Evolutionary conservation across 2,113 vertebrate genomes (phyloP), one percentile per base, ranked within the genome.

Genomic region (Todiramphus chloris): DNA sequence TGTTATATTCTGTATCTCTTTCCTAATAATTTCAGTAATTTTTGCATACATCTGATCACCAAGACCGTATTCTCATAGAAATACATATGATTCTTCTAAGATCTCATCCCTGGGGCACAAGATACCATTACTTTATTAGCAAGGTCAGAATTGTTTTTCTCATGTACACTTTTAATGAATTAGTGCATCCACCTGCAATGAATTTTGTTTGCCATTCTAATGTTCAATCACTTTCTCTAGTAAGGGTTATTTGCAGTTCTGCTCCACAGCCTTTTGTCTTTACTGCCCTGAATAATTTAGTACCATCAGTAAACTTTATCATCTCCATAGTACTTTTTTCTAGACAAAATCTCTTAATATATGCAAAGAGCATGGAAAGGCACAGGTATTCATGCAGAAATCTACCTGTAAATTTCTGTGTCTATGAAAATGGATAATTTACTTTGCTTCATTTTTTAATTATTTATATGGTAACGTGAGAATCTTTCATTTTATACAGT

Each of bases 171-270:
- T 33, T 80, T 90, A 89, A 94, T 81, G 68, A 96, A 70, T 83
- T 83, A 78, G n/a, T 92, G 37, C 76, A 90, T 87, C 43, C 89
- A 84, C 39, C 89, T 90, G 80, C 89, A 93, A 35, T 43, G 37
- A 83, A 59, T 92, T 94, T 95, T 90, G 27, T 89, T 89, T 95
- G 89, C 68, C 68, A 81, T 93, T 94, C 78, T 84, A 83, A 87
- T 75, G 83, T 89, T 94, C 89, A 87, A 17, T 74, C 76, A 68
- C 80, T 91, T 91, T 89, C 64, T 92, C 68, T 84, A 33, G 31
- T 20, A 70, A 63, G 51, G 25, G 8, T 63, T 17, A 89, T 2
- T 0, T 74, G 30, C 21, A 93, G 15, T 83, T 92, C 64, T 95
- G 63, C 21, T 77, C 37, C 64, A 58, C 55, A 66, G 79, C 39